These are phyloP conservation scores for Parauchenoglanis ngamensis DNA, from an alignment of 2,797 vertebrate species.

Conservation along the genomic window DNA sequence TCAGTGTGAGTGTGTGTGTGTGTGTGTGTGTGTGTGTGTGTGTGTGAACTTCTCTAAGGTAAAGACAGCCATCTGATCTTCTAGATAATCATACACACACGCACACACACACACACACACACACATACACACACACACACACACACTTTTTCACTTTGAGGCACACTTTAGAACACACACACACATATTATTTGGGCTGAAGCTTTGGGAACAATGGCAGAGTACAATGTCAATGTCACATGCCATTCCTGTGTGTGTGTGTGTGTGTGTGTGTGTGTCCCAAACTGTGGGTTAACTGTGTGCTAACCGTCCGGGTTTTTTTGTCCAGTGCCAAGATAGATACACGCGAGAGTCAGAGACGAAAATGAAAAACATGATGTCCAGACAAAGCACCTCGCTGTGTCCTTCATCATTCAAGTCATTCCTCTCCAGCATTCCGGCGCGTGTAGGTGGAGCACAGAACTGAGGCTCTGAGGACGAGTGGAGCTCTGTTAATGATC, in stretches of 20 bases:
- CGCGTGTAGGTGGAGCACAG: slow-evolving; percentile 59
- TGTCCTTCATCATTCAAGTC: slow-evolving; percentile 59
- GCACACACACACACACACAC: neutral
- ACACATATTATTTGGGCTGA: neutral
- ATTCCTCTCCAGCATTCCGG: slow-evolving; percentile 70
- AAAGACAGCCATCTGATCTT: slow-evolving; percentile 1
- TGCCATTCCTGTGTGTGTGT: slow-evolving; percentile 15
- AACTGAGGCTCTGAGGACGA: slow-evolving; percentile 57
- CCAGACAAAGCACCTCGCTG: slow-evolving; percentile 67
- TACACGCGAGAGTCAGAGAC: slow-evolving; percentile 21
- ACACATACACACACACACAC: neutral
- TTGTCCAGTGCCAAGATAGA: slow-evolving; percentile 28
- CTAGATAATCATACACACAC: neutral
- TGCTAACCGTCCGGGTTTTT: slow-evolving; percentile 22
- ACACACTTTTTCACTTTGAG: neutral
- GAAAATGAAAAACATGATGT: slow-evolving; percentile 50
- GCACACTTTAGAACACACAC: neutral
- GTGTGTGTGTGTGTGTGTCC: slow-evolving; percentile 6
- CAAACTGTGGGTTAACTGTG: slow-evolving; percentile 8
- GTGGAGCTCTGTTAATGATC: slow-evolving; percentile 60
- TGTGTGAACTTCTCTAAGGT: slow-evolving; percentile 5
- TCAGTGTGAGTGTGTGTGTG: slow-evolving; percentile 6
- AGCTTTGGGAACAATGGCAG: slow-evolving; percentile 10
- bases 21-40: neutral
- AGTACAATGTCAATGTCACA: slow-evolving; percentile 35